Base-by-base conservation (phyloP, 2,888 invertebrate genomes). In the Cheilosia impressa region DNA sequence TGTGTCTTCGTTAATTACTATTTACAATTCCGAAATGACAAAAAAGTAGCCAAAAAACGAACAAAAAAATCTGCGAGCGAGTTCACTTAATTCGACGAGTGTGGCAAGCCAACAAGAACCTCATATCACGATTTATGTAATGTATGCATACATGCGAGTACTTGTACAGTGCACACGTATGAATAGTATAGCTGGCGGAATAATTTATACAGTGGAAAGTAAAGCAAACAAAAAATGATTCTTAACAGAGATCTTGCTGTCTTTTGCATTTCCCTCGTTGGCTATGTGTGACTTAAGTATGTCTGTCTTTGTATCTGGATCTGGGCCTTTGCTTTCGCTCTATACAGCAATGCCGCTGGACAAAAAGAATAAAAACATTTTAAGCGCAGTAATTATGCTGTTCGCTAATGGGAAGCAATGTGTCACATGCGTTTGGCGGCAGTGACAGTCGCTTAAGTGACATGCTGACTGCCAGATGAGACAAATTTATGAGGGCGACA, bases 361-460 rank as follows among this genome's bases (percentile, higher is more conserved):
- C 71, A 77, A 72, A 81, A 85, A 60, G 27, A 68, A 81, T 15
- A 41, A 81, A 72, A 68, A 15, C 52, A 24, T 13, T 52, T 52
- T 77, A 81, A 81, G 68, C 71, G 76, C 81, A 85, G 85, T 85
- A 85, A 85, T 85, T 85, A 85, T 85, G 81, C 85, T 85, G 85
- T 85, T 85, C 57, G 81, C 85, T 85, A 85, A 85, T 85, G 85
- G 85, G 85, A 85, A 85, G 85, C 85, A 81, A 85, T 85, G 85
- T 85, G 85, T 85, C 85, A 85, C 85, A 85, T 81, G 76, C 81
- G 85, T 77, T 85, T 72, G 85, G 81, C 81, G 85, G 85, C 71
- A 85, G 76, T 85, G 85, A 81, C 84, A 85, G 85, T 85, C 72
- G 71, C 85, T 77, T 85, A 85, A 85, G 85, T 85, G 85, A 85